Percentiles rank a stretch among this genome's conserved stretches.
phyloP scores from a whole-genome alignment of 2,888 invertebrate genomes.

The Sinelater perroti region DNA sequence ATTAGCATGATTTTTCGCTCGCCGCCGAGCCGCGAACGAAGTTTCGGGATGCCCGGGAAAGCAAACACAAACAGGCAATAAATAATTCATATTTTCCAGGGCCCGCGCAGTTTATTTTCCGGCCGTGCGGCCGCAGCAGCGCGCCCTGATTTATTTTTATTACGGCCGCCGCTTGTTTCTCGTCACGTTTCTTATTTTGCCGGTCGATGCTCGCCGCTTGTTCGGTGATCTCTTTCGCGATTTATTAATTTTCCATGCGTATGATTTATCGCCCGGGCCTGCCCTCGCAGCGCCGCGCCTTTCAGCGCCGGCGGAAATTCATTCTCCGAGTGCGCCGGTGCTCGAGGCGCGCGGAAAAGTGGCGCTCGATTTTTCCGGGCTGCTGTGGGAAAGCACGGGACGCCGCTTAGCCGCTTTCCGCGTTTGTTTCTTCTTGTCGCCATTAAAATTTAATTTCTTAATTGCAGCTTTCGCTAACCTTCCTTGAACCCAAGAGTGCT shows the following conservation, averaged over 20 bases:
- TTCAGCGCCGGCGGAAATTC: constrained; percentile 24
- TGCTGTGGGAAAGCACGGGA: too few species aligned
- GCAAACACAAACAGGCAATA: constrained; percentile 19
- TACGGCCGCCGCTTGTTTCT: constrained; percentile 46
- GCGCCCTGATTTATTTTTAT: constrained; percentile 49
- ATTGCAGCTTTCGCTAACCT: too few species aligned
- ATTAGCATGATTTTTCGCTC: too few species aligned
- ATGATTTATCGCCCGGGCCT: constrained; percentile 44
- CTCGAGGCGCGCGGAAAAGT: background rate
- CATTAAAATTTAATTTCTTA: too few species aligned
- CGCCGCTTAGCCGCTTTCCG: too few species aligned
- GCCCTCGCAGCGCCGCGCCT: constrained; percentile 12
- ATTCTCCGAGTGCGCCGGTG: constrained; percentile 17
- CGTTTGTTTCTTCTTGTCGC: too few species aligned
- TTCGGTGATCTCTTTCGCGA: constrained; percentile 48
- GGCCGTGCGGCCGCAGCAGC: constrained; percentile 27
- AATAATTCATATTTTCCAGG: constrained; percentile 33
- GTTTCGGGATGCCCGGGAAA: too few species aligned
- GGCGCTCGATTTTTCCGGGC: too few species aligned
- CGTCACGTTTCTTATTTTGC: constrained; percentile 51
- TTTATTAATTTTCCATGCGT: constrained; percentile 50
- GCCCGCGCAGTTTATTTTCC: constrained; percentile 26
- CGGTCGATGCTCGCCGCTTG: constrained; percentile 46
- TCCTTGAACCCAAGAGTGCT: too few species aligned
- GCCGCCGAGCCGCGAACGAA: too few species aligned